Evolutionary conservation across 2,797 vertebrate species (phyloP), one percentile per base, ranked within the genome.

Genomic region (Phalloptychus januarius): DNA sequence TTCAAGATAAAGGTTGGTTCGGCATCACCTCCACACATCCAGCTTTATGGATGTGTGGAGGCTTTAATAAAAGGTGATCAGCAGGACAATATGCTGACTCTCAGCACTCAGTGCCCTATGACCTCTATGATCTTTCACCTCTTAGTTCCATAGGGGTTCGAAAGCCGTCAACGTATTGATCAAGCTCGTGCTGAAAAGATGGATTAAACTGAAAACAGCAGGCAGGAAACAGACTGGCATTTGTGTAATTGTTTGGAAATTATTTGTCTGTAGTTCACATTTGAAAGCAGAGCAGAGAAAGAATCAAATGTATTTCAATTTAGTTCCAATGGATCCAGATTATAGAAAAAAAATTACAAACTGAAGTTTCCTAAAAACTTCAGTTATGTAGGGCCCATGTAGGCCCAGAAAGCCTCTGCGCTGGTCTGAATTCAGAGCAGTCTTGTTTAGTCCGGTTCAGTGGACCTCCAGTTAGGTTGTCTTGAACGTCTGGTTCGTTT

Each of bases 161-260:
- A 78, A 79, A 48, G 67, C 52, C 80, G 76, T 44, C 76, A 36
- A 63, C 1, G 74, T 87, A 91, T 91, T 88, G 85, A 87, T 88
- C 79, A 8, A 73, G 76, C 79, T 76, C 69, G 75, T 83, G 82
- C 70, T 38, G 33, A 65, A 65, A 63, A 65, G 13, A 65, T 38
- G 33, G 33, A 65, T 38, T 65, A 33, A 65, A 23, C 61, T 8
- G 61, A 36, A 11, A 65, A 23, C 61, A 38, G 61, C 56, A 58
- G 56, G 12, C 33, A 0, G 20, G 23, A 65, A 65, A 65, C 31
- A 65, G 10, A 38, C 61, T 65, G 61, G 20, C 33, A 38, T 65
- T 65, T 23, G 33, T 23, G 61, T 11, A 65, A 20, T 38, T 65
- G 3, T 38, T 65, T 65, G 20, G 2, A 61, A 61, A 69, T 70